A percentile compares a stretch with the other conserved stretches of the same genome.
Conservation (phyloP, 2,888 invertebrate species). For the Cantharis lateralis region DNA sequence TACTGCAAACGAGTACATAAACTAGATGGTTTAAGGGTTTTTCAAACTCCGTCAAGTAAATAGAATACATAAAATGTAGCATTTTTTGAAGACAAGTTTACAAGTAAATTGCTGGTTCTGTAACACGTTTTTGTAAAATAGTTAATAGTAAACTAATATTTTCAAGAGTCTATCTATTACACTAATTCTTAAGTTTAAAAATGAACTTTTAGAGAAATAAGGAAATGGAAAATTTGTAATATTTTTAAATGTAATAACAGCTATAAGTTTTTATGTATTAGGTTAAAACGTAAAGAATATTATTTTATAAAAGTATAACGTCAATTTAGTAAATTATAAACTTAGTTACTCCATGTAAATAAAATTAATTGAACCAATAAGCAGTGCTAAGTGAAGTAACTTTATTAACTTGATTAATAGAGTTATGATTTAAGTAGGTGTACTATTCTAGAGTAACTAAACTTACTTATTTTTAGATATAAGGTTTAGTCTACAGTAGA, state of each 20-base stretch:
- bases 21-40: background rate
- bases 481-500: background rate
- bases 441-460: background rate
- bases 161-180: background rate
- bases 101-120: background rate
- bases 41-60: background rate
- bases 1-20: background rate
- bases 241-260: background rate
- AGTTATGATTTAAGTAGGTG: background rate
- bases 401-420: background rate
- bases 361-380: background rate
- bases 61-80: background rate
- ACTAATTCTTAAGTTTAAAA: background rate
- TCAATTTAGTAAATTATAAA: background rate
- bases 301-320: background rate
- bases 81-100: background rate
- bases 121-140: background rate
- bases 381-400: background rate
- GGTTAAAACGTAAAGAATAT: background rate
- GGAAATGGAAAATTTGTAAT: background rate
- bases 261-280: background rate
- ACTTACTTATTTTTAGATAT: conserved; percentile 2
- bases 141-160: background rate
- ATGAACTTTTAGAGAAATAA: background rate
- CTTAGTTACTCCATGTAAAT: background rate